Evolutionary conservation across 2,113 vertebrate species (phyloP).

Genomic region (Paradoxurus hermaphroditus): DNA sequence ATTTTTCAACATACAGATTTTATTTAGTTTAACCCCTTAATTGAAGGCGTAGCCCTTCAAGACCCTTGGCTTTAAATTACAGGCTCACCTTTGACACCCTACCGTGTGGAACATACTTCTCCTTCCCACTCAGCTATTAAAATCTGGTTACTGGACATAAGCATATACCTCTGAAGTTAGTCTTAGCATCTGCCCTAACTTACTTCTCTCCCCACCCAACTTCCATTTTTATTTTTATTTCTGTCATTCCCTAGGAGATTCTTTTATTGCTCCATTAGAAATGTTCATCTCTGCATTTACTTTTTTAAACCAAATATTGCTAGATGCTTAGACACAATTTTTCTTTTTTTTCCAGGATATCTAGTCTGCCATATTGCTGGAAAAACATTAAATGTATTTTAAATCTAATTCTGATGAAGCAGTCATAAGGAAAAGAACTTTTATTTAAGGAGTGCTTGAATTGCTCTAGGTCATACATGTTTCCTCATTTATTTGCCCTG

Average conservation of each 20-base stretch:
- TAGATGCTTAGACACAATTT: background rate
- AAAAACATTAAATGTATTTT: slow-evolving; percentile 14
- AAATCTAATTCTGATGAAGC: background rate
- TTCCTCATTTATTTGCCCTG: background rate
- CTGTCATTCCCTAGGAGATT: background rate
- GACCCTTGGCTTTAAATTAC: background rate
- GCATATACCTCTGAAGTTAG: background rate
- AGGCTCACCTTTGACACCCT: background rate
- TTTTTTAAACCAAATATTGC: background rate
- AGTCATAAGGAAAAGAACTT: background rate
- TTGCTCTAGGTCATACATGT: background rate
- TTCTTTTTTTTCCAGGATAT: background rate
- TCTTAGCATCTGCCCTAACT: background rate
- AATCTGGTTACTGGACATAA: background rate
- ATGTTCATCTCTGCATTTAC: background rate
- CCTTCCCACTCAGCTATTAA: background rate
- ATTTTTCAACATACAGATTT: background rate
- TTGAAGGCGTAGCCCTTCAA: background rate
- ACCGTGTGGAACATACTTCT: background rate
- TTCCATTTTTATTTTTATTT: background rate
- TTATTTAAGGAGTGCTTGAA: background rate
- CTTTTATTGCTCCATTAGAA: background rate
- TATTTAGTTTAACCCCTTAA: background rate
- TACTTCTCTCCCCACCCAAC: background rate
- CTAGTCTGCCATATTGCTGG: background rate